Evolutionary conservation across 30 jellyfish, hydroid and myxozoan species (phyloP).

Genomic region (Turritopsis dohrnii): DNA sequence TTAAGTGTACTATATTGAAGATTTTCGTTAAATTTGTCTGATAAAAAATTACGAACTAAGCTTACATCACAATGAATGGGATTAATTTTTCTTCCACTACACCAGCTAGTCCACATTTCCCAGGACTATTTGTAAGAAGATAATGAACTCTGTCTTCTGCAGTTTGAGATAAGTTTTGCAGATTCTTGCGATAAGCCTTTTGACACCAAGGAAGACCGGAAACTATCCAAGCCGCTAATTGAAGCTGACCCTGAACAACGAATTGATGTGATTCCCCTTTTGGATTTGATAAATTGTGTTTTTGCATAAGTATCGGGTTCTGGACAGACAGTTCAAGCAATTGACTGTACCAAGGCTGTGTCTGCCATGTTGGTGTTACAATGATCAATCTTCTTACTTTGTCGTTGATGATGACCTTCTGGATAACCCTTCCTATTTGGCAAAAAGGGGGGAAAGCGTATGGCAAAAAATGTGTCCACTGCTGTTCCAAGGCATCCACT

Average conservation of each 20-base stretch:
- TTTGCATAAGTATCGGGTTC: not conserved
- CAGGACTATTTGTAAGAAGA: slow-evolving; percentile 35
- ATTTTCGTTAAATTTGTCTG: too few relatives aligned
- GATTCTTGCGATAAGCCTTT: slow-evolving; percentile 2
- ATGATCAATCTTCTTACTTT: not conserved
- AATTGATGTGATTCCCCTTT: not conserved
- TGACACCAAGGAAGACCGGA: not conserved
- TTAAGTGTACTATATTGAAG: too few relatives aligned
- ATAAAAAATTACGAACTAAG: too few relatives aligned
- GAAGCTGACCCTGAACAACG: not conserved
- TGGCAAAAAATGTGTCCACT: not conserved
- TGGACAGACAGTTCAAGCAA: not conserved
- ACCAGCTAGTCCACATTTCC: slow-evolving; percentile 37
- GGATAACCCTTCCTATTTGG: not conserved
- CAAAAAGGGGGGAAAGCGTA: slow-evolving; percentile 5
- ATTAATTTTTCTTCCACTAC: slow-evolving; percentile 18
- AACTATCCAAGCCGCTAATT: slow-evolving; percentile 3
- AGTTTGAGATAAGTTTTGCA: slow-evolving; percentile 15
- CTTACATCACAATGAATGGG: slow-evolving; percentile 36
- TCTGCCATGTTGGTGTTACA: not conserved
- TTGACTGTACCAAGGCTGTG: not conserved
- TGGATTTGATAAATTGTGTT: not conserved
- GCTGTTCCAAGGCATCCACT: not conserved
- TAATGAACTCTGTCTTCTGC: slow-evolving; percentile 6
- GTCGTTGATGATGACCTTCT: not conserved